These are phyloP conservation scores for Montipora capitata DNA, from an alignment of 92 coral and sea anemone species.

Conservation along the genomic window DNA sequence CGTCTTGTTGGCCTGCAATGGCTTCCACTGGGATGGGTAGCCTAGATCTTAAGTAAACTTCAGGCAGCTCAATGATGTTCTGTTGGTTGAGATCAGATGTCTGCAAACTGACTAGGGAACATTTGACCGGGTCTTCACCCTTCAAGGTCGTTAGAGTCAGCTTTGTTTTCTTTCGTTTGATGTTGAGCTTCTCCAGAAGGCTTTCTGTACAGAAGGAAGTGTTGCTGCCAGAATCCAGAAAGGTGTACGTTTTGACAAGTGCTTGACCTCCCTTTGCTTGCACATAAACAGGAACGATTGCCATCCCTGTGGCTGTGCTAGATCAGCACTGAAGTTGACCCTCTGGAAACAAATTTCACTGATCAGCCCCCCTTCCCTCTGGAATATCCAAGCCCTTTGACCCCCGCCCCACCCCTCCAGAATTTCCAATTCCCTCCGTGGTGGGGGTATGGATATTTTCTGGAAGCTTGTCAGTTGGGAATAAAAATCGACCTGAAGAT, in stretches of 20 bases:
- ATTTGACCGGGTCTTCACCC: background rate
- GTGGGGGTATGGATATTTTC: too few species aligned
- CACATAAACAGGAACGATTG: conserved; percentile 44
- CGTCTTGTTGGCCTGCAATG: conserved; percentile 35
- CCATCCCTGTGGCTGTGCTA: conserved; percentile 4
- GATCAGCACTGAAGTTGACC: too few species aligned
- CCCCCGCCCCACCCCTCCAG: too few species aligned
- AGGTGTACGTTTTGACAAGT: conserved; percentile 49
- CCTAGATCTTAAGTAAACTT: conserved; percentile 43
- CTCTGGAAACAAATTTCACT: too few species aligned
- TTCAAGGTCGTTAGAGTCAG: conserved; percentile 67
- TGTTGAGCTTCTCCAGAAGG: conserved; percentile 35
- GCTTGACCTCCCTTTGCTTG: background rate
- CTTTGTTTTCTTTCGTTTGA: conserved; percentile 29
- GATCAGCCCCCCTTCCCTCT: too few species aligned
- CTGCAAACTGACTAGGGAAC: conserved; percentile 46
- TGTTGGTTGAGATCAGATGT: conserved; percentile 25
- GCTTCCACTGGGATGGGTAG: conserved; percentile 25
- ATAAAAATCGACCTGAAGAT: too few species aligned
- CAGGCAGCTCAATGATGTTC: conserved; percentile 29
- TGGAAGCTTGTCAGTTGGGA: too few species aligned
- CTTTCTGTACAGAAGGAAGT: conserved; percentile 62
- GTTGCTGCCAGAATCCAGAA: conserved; percentile 52
- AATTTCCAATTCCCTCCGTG: too few species aligned
- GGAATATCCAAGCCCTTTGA: too few species aligned